Percentiles rank a stretch among this genome's conserved stretches.
Evolutionary conservation across 2,113 vertebrate species (phyloP).

Genomic region (Eurypyga helias): DNA sequence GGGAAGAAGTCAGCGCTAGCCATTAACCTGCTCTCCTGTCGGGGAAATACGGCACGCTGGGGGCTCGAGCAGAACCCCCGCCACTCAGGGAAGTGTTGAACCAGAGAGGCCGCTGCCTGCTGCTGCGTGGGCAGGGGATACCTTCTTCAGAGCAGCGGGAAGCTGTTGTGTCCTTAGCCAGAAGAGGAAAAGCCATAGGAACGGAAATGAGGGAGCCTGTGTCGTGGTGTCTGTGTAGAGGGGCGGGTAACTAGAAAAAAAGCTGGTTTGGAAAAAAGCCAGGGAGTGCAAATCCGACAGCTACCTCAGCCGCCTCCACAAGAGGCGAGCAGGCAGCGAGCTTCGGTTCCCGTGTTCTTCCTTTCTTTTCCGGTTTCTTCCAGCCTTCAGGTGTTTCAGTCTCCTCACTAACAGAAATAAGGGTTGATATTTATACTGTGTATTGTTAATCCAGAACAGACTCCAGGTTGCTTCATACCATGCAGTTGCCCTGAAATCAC

Average conservation of each 20-base stretch:
- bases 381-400: background rate
- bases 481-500: background rate
- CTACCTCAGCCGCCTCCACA: background rate
- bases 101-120: background rate
- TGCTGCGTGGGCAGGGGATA: background rate
- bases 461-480: background rate
- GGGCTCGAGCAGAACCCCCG: background rate
- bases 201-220: background rate
- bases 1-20: background rate
- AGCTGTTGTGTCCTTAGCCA: background rate
- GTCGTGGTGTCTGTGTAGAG: background rate
- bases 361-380: background rate
- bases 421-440: background rate
- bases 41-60: background rate
- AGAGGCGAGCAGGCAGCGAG: background rate
- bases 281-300: background rate
- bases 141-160: background rate
- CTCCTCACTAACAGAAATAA: background rate
- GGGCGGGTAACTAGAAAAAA: background rate
- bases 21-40: background rate
- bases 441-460: background rate
- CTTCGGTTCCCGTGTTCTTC: background rate
- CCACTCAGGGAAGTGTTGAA: background rate
- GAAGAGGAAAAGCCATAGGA: background rate
- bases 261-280: background rate